These are phyloP conservation scores for Macrophya annulata DNA, from an alignment of 2,888 invertebrate species.

Conservation along the genomic window DNA sequence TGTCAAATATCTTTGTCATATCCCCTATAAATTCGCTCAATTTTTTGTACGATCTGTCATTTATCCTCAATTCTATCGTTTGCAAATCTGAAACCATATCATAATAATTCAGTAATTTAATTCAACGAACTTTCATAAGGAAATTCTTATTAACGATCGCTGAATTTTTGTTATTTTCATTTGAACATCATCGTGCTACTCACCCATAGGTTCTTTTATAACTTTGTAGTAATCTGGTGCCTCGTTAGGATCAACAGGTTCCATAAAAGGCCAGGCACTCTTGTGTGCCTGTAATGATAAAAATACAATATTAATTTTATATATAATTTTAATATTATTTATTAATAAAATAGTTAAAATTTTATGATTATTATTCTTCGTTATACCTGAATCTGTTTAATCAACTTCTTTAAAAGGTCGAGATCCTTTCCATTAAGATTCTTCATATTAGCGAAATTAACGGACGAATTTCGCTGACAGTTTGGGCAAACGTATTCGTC, in stretches of 20 bases:
- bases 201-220: slow-evolving; percentile 98
- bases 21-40: slow-evolving; percentile 98
- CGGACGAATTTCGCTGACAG: slow-evolving; percentile 94
- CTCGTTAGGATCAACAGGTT: slow-evolving; percentile 97
- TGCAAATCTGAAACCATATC: slow-evolving; percentile 89
- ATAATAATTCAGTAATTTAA: not conserved
- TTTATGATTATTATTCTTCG: not conserved
- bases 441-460: slow-evolving; percentile 95
- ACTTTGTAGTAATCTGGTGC: slow-evolving; percentile 98
- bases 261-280: slow-evolving; percentile 99
- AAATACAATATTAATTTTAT: slow-evolving; percentile 29
- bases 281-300: slow-evolving; percentile 88
- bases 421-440: slow-evolving; percentile 90
- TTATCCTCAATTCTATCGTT: slow-evolving; percentile 94
- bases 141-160: not conserved
- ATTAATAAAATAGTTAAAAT: not conserved
- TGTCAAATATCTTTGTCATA: slow-evolving; percentile 99
- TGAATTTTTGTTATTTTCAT: not conserved
- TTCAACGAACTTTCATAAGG: not conserved
- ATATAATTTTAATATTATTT: no score
- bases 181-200: slow-evolving; percentile 71
- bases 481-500: slow-evolving; percentile 98
- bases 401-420: slow-evolving; percentile 90
- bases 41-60: slow-evolving; percentile 90
- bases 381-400: slow-evolving; percentile 92